A percentile compares a stretch with the other conserved stretches of the same genome.
Evolutionary conservation across 2,113 vertebrate genomes (phyloP).

Genomic region (Prunella himalayana): DNA sequence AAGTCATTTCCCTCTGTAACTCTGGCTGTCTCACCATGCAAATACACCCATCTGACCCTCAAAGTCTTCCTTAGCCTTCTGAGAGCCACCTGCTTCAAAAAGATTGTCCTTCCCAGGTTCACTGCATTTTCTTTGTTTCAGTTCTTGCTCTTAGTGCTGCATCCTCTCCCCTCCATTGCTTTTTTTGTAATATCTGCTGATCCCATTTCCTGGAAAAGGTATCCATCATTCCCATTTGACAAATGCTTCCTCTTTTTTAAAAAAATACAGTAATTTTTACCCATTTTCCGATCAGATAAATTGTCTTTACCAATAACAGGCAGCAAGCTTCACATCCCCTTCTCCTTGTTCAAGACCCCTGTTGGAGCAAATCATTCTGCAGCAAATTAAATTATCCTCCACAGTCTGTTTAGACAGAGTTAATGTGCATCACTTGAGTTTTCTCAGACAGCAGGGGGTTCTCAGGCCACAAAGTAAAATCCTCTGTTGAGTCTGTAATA

Average conservation of each 20-base stretch:
- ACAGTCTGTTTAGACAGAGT: background rate
- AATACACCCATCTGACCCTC: background rate
- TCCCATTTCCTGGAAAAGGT: background rate
- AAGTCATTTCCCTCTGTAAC: background rate
- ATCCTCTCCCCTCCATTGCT: background rate
- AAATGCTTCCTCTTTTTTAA: background rate
- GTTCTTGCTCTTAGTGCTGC: background rate
- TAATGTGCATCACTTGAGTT: background rate
- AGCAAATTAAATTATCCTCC: conserved; percentile 6
- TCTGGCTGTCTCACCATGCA: background rate
- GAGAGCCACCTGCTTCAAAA: background rate
- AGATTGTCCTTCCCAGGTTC: background rate
- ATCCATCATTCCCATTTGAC: background rate
- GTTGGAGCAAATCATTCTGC: background rate
- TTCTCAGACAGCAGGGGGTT: background rate
- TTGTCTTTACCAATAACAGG: background rate
- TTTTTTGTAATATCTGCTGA: background rate
- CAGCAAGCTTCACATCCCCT: background rate
- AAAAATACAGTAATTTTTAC: background rate
- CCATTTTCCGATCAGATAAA: background rate
- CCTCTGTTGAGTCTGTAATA: background rate
- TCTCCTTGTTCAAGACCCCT: background rate
- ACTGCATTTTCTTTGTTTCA: background rate
- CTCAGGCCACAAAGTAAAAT: conserved; percentile 10
- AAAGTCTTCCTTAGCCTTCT: background rate